Evolutionary conservation across 2,888 invertebrate species (phyloP).

Genomic region (Theretra japonica): DNA sequence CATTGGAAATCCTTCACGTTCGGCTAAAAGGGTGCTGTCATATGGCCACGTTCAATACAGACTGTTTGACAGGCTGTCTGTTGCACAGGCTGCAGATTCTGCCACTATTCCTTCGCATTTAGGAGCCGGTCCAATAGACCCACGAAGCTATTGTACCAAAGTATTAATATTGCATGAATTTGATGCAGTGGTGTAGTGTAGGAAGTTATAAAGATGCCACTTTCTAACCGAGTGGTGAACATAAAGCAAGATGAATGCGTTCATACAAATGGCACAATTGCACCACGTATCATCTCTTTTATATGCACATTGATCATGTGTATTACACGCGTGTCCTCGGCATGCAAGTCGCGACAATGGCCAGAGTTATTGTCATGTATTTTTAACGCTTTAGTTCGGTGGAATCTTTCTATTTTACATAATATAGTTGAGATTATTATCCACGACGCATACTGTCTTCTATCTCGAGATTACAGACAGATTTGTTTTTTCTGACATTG

Average conservation of each 20-base stretch:
- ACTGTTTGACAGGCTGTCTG: neutral
- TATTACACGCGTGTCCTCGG: conserved; percentile 20
- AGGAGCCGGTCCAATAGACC: neutral
- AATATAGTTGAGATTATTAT: neutral
- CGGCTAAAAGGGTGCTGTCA: neutral
- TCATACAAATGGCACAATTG: conserved; percentile 30
- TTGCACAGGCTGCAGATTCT: neutral
- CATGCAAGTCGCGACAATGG: neutral
- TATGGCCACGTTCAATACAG: neutral
- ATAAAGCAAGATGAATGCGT: conserved; percentile 30
- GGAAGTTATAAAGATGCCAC: conserved; percentile 33
- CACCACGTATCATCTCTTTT: conserved; percentile 23
- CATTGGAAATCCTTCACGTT: neutral
- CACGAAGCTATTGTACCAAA: neutral
- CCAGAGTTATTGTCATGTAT: neutral
- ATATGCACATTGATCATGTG: conserved; percentile 25
- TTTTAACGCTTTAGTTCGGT: neutral
- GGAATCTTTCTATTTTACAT: neutral
- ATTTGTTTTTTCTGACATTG: neutral
- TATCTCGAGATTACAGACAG: neutral
- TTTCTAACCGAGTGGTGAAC: conserved; percentile 31
- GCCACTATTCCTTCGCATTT: neutral
- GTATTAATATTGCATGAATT: neutral
- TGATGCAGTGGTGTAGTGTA: conserved; percentile 10
- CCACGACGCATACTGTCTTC: neutral